These are phyloP conservation scores for Sarcophaga subvicina DNA, from an alignment of 2,888 invertebrate species.

Conservation along the genomic window DNA sequence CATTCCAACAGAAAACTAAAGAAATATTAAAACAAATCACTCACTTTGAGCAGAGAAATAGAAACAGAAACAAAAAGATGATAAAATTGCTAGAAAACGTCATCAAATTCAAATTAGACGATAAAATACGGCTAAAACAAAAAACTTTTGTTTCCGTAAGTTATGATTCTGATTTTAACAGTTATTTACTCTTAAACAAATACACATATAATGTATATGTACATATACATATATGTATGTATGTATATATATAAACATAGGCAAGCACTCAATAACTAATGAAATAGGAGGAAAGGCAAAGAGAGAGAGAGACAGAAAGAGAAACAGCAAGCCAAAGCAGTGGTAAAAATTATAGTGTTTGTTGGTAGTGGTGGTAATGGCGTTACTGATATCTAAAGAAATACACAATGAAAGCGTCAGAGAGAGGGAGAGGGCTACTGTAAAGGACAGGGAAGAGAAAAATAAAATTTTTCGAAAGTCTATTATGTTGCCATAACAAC, in stretches of 20 bases:
- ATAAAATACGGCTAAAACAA: background rate
- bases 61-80: background rate
- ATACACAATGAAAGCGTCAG: background rate
- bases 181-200: background rate
- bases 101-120: constrained; percentile 52
- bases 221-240: no score
- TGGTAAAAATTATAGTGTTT: no score
- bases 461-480: background rate
- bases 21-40: constrained; percentile 18
- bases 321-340: no score
- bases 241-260: no score
- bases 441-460: constrained; percentile 23
- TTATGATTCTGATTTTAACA: background rate
- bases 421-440: background rate
- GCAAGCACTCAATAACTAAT: no score
- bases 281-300: no score
- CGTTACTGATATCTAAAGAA: no score
- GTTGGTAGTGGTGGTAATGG: no score
- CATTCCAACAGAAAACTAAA: no score
- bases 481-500: constrained; percentile 63
- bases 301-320: no score
- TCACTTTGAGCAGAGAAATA: background rate
- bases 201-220: no score
- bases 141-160: constrained; percentile 1
- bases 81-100: constrained; percentile 38